These are phyloP conservation scores for Aphelenchoides bicaudatus DNA, from an alignment of 2,888 invertebrate species.

Conservation along the genomic window DNA sequence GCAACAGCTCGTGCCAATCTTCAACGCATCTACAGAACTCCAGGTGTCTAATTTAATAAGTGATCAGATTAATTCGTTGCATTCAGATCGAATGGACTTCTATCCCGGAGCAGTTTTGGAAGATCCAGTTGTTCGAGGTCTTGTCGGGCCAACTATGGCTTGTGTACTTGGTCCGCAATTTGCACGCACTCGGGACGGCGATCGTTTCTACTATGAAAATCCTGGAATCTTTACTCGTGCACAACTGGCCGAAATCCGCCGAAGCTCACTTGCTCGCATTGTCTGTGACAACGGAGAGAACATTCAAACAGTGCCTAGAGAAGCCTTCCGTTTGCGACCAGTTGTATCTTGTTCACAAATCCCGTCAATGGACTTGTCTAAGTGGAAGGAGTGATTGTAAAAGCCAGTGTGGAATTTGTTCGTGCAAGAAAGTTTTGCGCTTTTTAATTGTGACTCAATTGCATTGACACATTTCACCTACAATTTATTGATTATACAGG, in stretches of 20 bases:
- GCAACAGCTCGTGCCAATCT: conserved; percentile 19
- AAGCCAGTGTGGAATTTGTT: too few species aligned
- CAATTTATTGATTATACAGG: too few species aligned
- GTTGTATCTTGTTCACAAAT: conserved; percentile 31
- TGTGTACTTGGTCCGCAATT: conserved; percentile 65
- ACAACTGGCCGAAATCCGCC: conserved; percentile 73
- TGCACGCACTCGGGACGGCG: conserved; percentile 63
- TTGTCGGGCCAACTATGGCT: conserved; percentile 64
- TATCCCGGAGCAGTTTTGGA: conserved; percentile 65
- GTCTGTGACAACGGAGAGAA: conserved; percentile 78
- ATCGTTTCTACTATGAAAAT: conserved; percentile 66
- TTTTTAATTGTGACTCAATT: too few species aligned
- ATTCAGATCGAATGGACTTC: conserved; percentile 64
- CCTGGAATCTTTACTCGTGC: conserved; percentile 57
- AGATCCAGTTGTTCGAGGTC: conserved; percentile 62
- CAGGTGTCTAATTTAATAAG: conserved; percentile 10
- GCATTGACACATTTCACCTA: too few species aligned
- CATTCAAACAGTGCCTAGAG: conserved; percentile 44
- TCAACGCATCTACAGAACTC: conserved; percentile 67
- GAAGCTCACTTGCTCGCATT: conserved; percentile 77
- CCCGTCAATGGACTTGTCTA: conserved; percentile 39
- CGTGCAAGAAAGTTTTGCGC: too few species aligned
- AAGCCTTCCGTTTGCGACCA: conserved; percentile 41
- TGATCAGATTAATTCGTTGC: too few species aligned
- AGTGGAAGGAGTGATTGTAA: conserved; percentile 37